Percentiles rank a stretch among this genome's conserved stretches.
These are phyloP conservation scores for Drosophila neocordata DNA, from an alignment of 1,140 invertebrate genomes.

Conservation along the genomic window DNA sequence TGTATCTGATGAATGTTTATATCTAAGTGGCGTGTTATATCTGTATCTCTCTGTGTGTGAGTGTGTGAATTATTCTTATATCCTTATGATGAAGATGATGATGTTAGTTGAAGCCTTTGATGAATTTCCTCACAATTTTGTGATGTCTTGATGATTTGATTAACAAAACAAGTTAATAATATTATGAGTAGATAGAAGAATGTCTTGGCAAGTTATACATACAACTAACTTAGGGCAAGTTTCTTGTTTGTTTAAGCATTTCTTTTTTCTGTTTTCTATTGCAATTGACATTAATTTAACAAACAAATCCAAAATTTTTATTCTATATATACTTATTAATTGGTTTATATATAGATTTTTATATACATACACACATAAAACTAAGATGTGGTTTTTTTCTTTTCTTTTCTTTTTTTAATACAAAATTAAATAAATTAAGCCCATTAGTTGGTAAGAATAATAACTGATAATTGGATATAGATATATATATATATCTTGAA, in stretches of 20 bases:
- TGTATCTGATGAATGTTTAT: neutral
- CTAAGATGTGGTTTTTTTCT: neutral
- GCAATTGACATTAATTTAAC: conserved; percentile 1
- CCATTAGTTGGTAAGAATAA: conserved; percentile 49
- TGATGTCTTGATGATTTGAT: conserved; percentile 15
- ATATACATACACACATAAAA: conserved; percentile 27
- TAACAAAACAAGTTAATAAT: conserved; percentile 9
- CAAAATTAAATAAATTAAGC: conserved; percentile 64
- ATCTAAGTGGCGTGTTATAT: too few relatives aligned
- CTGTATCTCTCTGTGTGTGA: conserved; percentile 6
- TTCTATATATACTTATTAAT: conserved; percentile 19
- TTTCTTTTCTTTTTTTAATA: conserved; percentile 17
- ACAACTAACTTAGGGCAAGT: conserved; percentile 41
- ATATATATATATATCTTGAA: conserved; percentile 49
- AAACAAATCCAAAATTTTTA: conserved; percentile 30
- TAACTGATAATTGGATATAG: conserved; percentile 14
- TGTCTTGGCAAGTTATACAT: conserved; percentile 41
- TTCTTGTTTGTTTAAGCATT: neutral
- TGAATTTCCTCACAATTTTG: neutral
- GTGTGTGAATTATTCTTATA: neutral
- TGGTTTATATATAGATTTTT: conserved; percentile 31
- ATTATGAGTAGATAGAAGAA: neutral
- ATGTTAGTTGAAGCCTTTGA: neutral
- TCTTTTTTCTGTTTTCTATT: neutral
- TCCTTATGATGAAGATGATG: neutral